Conservation (phyloP, 1,140 invertebrate species). For the Hormaphis cornu region DNA sequence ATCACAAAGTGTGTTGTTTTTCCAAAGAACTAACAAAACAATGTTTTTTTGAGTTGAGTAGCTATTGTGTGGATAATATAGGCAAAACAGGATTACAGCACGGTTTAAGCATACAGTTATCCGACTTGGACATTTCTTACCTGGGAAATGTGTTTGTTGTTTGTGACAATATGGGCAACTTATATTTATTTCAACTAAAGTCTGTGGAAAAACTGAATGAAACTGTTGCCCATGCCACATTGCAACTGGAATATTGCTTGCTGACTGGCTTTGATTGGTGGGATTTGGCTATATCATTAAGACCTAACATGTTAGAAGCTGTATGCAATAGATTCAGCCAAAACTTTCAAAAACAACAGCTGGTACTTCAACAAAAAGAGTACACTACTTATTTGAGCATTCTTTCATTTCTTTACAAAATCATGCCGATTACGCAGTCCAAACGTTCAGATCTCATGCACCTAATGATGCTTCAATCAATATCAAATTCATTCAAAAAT, state of each 20-base stretch:
- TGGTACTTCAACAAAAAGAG: constrained; percentile 71
- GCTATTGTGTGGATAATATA: constrained; percentile 25
- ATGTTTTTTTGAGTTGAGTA: constrained; percentile 28
- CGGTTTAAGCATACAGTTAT: constrained; percentile 41
- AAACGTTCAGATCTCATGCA: constrained; percentile 74
- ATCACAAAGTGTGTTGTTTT: constrained; percentile 27
- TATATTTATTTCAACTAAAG: constrained; percentile 59
- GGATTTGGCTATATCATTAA: constrained; percentile 72
- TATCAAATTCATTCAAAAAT: constrained; percentile 72
- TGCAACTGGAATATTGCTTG: constrained; percentile 77
- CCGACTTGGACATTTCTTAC: constrained; percentile 63
- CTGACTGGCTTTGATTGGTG: constrained; percentile 69
- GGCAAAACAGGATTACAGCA: constrained; percentile 21
- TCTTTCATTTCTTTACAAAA: constrained; percentile 60
- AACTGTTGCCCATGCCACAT: constrained; percentile 57
- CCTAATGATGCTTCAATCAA: constrained; percentile 68
- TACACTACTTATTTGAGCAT: constrained; percentile 73
- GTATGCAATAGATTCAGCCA: constrained; percentile 77
- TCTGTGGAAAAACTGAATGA: constrained; percentile 51
- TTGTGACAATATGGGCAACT: constrained; percentile 62
- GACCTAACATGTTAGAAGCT: constrained; percentile 65
- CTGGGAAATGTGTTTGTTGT: constrained; percentile 64
- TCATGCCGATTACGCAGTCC: constrained; percentile 45
- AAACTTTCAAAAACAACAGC: constrained; percentile 73
- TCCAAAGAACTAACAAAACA: constrained; percentile 22